Conservation (phyloP, 1,140 invertebrate genomes). For the Bombus sibiricus region DNA sequence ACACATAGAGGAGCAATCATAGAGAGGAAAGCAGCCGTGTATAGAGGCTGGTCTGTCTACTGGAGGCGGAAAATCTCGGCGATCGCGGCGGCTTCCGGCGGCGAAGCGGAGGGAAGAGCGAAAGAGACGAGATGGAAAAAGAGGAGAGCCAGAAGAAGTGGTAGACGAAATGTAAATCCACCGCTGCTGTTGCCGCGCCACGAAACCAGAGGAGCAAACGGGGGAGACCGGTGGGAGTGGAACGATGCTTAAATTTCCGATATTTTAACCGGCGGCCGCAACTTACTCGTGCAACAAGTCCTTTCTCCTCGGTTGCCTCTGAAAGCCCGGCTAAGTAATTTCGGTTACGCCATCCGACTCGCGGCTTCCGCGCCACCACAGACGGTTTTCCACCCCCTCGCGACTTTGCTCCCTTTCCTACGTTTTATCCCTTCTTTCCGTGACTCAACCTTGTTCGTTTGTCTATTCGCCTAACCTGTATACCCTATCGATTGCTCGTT, state of each 20-base stretch:
- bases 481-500: background rate
- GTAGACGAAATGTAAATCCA: slow-evolving; percentile 71
- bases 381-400: slow-evolving; percentile 53
- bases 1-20: slow-evolving; percentile 6
- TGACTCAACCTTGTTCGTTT: slow-evolving; percentile 58
- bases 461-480: slow-evolving; percentile 52
- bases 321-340: slow-evolving; percentile 80
- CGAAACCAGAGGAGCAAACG: slow-evolving; percentile 3
- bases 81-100: slow-evolving; percentile 57
- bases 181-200: slow-evolving; percentile 14
- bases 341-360: slow-evolving; percentile 78
- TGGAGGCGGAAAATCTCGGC: slow-evolving; percentile 56
- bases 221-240: slow-evolving; percentile 27
- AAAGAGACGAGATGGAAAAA: slow-evolving; percentile 43
- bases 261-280: slow-evolving; percentile 80
- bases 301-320: slow-evolving; percentile 81
- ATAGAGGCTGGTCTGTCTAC: slow-evolving; percentile 22
- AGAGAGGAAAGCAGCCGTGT: background rate
- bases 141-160: slow-evolving; percentile 47
- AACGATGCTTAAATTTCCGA: slow-evolving; percentile 76
- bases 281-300: slow-evolving; percentile 81
- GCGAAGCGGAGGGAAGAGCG: background rate
- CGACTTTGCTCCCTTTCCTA: slow-evolving; percentile 43
- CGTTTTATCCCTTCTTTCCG: slow-evolving; percentile 46
- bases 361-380: slow-evolving; percentile 73